A percentile compares a stretch with the other conserved stretches of the same genome.
These are phyloP conservation scores for Caenorhabditis sp. DNA, from an alignment of 2,888 invertebrate species.

Conservation along the genomic window DNA sequence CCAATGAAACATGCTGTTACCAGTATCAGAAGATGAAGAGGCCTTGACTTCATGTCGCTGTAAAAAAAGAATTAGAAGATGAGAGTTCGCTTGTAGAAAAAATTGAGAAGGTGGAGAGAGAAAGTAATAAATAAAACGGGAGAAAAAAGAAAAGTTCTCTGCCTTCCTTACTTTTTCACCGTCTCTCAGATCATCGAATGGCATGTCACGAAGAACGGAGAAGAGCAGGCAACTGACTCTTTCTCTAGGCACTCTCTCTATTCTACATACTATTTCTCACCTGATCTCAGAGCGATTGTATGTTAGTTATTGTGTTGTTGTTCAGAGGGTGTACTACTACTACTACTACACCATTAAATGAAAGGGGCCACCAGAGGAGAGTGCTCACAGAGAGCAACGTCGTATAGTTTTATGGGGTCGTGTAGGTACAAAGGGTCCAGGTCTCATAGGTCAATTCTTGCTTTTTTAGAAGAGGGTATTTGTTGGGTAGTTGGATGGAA, in stretches of 20 bases:
- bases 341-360: conserved; percentile 20
- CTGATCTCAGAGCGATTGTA: conserved; percentile 33
- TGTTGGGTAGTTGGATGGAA: not conserved
- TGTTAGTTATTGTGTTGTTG: conserved; percentile 51
- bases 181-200: conserved; percentile 26
- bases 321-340: conserved; percentile 8
- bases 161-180: conserved; percentile 15
- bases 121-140: conserved; percentile 47
- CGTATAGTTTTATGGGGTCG: conserved; percentile 44
- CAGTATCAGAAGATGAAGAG: conserved; percentile 4
- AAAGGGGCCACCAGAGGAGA: conserved; percentile 16
- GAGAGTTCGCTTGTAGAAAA: conserved; percentile 13
- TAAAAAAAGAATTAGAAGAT: not conserved
- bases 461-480: conserved; percentile 18
- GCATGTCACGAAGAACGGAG: conserved; percentile 36
- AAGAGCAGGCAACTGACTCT: conserved; percentile 40
- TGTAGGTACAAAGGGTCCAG: conserved; percentile 5
- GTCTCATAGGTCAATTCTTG: conserved; percentile 2
- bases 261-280: conserved; percentile 3
- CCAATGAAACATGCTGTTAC: not conserved
- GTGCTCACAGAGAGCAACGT: conserved; percentile 29
- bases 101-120: conserved; percentile 30
- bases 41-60: conserved; percentile 4
- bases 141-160: conserved; percentile 27
- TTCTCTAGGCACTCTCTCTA: not conserved